Conservation (phyloP, 2,888 invertebrate genomes). For the Scaptomyza tumidula region DNA sequence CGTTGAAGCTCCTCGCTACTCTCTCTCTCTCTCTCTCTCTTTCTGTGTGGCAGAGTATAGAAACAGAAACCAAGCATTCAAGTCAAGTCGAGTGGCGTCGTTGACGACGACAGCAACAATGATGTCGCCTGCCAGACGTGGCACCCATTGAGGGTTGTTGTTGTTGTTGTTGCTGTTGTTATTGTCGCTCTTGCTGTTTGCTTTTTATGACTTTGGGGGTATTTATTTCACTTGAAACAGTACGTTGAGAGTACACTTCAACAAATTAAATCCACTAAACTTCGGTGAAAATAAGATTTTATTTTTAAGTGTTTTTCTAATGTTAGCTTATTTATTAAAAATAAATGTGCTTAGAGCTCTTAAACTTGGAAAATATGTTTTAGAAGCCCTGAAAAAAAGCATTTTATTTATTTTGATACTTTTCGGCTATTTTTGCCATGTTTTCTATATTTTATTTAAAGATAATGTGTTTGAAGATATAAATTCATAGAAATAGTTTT, state of each 20-base stretch:
- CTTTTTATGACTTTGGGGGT: conserved; percentile 75
- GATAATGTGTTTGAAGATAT: too few relatives aligned
- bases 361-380: too few relatives aligned
- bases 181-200: conserved; percentile 35
- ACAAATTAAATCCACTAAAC: not conserved
- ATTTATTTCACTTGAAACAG: conserved; percentile 75
- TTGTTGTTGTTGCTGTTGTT: conserved; percentile 18
- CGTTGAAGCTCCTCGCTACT: conserved; percentile 3
- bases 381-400: too few relatives aligned
- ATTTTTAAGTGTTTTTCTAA: too few relatives aligned
- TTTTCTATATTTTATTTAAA: too few relatives aligned
- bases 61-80: conserved; percentile 57
- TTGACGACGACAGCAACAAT: conserved; percentile 26
- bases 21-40: not conserved
- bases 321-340: too few relatives aligned
- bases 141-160: conserved; percentile 63
- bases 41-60: not conserved
- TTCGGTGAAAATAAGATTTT: too few relatives aligned
- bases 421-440: too few relatives aligned
- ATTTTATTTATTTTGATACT: too few relatives aligned
- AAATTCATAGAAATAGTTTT: not conserved
- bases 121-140: conserved; percentile 73
- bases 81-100: conserved; percentile 70
- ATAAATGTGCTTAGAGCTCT: too few relatives aligned
- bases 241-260: conserved; percentile 34